Evolutionary conservation across 2,797 vertebrate genomes (phyloP).

Genomic region (Danio albolineatus): DNA sequence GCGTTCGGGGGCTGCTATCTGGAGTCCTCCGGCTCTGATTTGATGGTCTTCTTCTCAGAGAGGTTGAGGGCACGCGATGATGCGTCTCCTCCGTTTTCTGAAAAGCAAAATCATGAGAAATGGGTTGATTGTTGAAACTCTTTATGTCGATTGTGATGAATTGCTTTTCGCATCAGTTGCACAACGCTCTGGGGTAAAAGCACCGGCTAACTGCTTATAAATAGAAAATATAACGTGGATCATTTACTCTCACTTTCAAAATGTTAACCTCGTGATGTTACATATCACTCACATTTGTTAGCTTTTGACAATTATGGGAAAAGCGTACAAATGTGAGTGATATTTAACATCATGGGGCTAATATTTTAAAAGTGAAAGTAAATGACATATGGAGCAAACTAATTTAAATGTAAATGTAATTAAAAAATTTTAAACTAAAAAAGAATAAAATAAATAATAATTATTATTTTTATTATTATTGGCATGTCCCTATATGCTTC

Average conservation of each 20-base stretch:
- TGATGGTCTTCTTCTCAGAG: conserved; percentile 93
- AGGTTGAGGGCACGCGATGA: conserved; percentile 87
- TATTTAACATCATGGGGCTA: neutral
- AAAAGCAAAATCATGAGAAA: neutral
- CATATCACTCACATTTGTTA: neutral
- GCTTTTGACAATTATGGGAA: neutral
- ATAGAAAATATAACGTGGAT: neutral
- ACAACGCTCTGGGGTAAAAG: neutral
- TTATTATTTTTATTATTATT: neutral
- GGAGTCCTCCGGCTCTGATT: conserved; percentile 96
- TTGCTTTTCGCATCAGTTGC: neutral
- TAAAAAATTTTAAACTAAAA: no score
- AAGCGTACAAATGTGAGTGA: neutral
- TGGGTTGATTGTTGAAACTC: neutral
- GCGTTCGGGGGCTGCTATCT: conserved; percentile 86
- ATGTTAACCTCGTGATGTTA: neutral
- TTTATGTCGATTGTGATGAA: neutral
- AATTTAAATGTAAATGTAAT: no score
- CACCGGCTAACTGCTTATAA: neutral
- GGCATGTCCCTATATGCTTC: neutral
- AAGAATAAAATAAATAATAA: no score
- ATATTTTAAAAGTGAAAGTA: no score
- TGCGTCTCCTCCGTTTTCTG: conserved; percentile 81
- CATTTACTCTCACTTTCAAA: neutral
- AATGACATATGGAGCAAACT: no score